Base-by-base conservation (phyloP, 2,797 vertebrate species). In the Gadopsis bispinosus region DNA sequence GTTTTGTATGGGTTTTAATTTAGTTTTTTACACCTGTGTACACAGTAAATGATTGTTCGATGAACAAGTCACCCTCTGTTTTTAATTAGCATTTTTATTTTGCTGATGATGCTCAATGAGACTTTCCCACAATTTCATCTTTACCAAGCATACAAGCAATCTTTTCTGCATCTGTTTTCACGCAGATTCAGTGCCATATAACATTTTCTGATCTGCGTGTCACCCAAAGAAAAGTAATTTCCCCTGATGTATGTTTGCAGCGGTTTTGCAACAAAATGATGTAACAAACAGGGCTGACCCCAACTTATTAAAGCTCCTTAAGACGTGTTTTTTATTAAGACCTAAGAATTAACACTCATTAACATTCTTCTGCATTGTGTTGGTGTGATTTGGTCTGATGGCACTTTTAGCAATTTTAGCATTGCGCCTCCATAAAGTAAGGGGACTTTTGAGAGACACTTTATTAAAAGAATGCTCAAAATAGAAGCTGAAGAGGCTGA, bases 1-100 rank as follows among this genome's bases (percentile, higher is more conserved):
- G 63, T 87, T 93, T 93, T 89, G 26, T 92, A 91, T 79, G 69
- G 68, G 53, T 79, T 85, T 85, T 62, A 50, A 69, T 90, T 91
- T 83, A 75, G 75, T 87, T 90, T 91, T 88, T 79, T 86, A 77
- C 43, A 62, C 20, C 53, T 72, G 53, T 80, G 66, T 77, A 33
- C 83, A 80, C 69, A 76, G 79, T 88, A 86, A 80, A 80, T 75
- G 79, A 86, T 84, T 73, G 69, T 73, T 90, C 50, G 53, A 81
- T 84, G 73, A 69, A 76, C n/a, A 58, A 59, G n/a, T 73, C 65
- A 37, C 64, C 33, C 39, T n/a, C 37, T 58, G 39, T 61, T 87
- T 81, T 71, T 43, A 22, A 71, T 77, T 62, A 54, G 35, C 17
- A 72, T 5, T 55, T 31, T 59, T 55, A 43, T 79, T 81, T 81